Base-by-base conservation (phyloP, 2,888 invertebrate species). In the Coleophora deauratella region DNA sequence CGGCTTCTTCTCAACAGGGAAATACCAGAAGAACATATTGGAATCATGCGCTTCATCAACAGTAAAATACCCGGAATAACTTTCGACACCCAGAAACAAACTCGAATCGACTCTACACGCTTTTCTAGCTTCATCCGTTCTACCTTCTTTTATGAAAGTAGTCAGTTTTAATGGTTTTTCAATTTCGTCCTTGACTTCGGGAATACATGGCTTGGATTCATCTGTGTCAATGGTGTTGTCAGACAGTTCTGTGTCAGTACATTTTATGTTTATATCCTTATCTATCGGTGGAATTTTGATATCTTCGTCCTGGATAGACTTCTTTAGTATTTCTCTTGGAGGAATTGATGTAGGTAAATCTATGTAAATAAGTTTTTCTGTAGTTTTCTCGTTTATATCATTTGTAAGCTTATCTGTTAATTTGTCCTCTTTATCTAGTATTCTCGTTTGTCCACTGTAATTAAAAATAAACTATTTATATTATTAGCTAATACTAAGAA, bases 11-110 rank as follows among this genome's bases (percentile, higher is more conserved):
- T 63, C 49, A 15, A 72, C 67, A 0, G 94, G 94, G 59, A 95
- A 94, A 61, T 92, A 95, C 95, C 95, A 95, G 75, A 95, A 95
- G 75, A 93, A 95, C 59, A 92, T 69, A 64, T 95, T 93, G 1
- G 93, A 93, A 57, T 91, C 87, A 57, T 86, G 89, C 3, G 85
- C 73, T 62, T 92, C 89, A 61, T 95, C 90, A 13, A 95, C 94
- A 0, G 94, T 95, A n/a, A 87, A 52, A 51, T 75, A 87, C 0
- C 87, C 87, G 6, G 88, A 72, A 55, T 87, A 86, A 56, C 88
- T 88, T 45, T 80, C 70, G 1, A 87, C 58, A 0, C 77, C 75
- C 1, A 77, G 49, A 41, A 84, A 82, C 13, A 62, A 30, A 12
- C 57, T 50, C 0, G 69, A 56, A 41, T 80, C 61, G 2, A 66